These are phyloP conservation scores for Phalacrocorax carbo DNA, from an alignment of 2,113 vertebrate genomes.

Conservation along the genomic window DNA sequence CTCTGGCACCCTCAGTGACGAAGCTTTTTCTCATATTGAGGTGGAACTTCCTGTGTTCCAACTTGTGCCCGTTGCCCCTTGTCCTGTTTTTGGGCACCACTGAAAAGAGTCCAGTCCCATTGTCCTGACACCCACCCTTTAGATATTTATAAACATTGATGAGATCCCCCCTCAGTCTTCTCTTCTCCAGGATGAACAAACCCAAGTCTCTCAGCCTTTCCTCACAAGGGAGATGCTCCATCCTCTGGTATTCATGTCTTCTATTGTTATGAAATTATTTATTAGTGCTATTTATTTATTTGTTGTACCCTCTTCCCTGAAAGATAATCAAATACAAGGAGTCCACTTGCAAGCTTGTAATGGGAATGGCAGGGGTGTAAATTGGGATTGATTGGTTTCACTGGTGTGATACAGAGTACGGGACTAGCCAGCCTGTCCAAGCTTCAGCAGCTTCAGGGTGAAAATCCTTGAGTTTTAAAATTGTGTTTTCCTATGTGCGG, in stretches of 20 bases:
- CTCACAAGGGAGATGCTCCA: no score
- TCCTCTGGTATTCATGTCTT: background rate
- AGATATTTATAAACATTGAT: no score
- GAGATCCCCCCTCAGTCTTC: no score
- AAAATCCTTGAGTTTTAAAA: background rate
- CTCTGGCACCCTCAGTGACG: no score
- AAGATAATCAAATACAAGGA: background rate
- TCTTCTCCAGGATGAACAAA: no score
- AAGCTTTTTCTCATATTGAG: no score
- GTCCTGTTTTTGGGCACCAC: no score
- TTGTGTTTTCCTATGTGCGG: rapidly evolving
- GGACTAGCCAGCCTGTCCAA: background rate
- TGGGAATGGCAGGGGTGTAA: background rate
- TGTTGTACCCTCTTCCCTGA: background rate
- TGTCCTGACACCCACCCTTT: no score
- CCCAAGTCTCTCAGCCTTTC: no score
- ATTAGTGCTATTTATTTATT: background rate
- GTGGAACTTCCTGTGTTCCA: no score
- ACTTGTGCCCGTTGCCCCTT: no score
- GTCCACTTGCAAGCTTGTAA: background rate
- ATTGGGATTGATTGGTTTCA: background rate
- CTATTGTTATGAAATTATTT: background rate
- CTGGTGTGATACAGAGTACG: background rate
- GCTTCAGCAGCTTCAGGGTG: background rate
- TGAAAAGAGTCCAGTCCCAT: no score